phyloP scores from a whole-genome alignment of 2,113 vertebrate species.

The Rhineura floridana region DNA sequence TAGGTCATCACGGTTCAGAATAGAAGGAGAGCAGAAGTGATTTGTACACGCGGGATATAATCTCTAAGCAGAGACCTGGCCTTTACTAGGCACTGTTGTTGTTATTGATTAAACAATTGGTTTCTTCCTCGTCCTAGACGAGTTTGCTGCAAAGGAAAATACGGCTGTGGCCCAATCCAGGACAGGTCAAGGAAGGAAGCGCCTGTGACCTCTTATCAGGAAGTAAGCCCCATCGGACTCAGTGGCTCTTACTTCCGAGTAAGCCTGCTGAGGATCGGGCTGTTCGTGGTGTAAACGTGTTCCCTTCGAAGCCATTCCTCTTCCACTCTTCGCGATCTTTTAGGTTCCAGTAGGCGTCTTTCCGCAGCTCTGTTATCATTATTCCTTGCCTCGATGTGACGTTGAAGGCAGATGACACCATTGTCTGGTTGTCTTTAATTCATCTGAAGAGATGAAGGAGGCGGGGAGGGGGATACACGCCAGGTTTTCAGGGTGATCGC shows the following conservation, averaged over 20 bases:
- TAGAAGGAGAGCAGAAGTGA: neutral
- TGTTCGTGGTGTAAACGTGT: slow-evolving; percentile 54
- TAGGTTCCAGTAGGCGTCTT: slow-evolving; percentile 73
- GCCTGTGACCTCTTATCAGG: neutral
- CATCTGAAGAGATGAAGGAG: slow-evolving; percentile 66
- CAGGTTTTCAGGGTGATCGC: slow-evolving; percentile 50
- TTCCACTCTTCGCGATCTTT: slow-evolving; percentile 35
- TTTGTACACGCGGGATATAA: neutral
- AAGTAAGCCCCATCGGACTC: neutral
- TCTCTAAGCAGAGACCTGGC: neutral
- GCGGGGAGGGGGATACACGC: slow-evolving; percentile 25
- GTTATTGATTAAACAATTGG: neutral
- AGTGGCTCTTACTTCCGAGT: neutral
- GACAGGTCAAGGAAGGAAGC: neutral
- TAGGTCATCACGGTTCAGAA: neutral
- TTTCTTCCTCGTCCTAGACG: neutral
- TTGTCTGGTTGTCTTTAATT: slow-evolving; percentile 76
- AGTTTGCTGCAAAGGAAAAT: neutral
- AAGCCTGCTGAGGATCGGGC: neutral
- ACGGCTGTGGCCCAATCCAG: no score
- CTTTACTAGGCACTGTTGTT: neutral
- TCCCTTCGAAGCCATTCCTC: slow-evolving; percentile 58
- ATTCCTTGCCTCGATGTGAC: slow-evolving; percentile 73
- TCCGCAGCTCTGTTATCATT: slow-evolving; percentile 73
- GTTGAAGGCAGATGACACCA: slow-evolving; percentile 76